phyloP scores from a whole-genome alignment of 37 sponge, comb jelly and placozoan genomes.

The Spongia lamella region DNA sequence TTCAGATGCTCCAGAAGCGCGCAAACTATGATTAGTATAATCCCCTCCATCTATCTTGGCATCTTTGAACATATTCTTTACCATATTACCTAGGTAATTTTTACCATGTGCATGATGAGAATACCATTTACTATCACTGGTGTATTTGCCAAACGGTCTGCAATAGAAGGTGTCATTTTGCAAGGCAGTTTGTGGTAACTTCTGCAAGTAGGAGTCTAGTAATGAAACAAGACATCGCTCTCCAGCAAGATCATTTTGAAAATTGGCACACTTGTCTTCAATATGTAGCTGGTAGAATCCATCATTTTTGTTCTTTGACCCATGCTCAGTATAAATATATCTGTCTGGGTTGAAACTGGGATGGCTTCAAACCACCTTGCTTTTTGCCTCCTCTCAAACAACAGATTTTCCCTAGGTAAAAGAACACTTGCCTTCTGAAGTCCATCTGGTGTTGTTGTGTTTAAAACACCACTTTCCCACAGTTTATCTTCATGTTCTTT shows the following conservation, averaged over 20 bases:
- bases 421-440: neutral
- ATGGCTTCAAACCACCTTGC: constrained; percentile 2
- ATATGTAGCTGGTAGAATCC: constrained; percentile 4
- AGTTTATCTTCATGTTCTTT: neutral
- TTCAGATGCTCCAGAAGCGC: constrained; percentile 1
- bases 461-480: constrained; percentile 3
- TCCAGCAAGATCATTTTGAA: neutral
- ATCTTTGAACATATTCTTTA: constrained; percentile 5
- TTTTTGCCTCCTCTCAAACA: constrained; percentile 3
- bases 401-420: constrained; percentile 1
- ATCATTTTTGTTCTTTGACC: constrained; percentile 23
- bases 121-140: too few relatives aligned
- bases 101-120: neutral
- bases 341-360: constrained; percentile 8
- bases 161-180: neutral
- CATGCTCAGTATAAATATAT: constrained; percentile 21
- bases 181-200: neutral
- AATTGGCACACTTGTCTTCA: constrained; percentile 10
- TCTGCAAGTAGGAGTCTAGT: neutral
- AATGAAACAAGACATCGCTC: constrained; percentile 1
- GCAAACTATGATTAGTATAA: constrained; percentile 15
- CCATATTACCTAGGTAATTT: too few relatives aligned
- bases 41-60: neutral
- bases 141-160: neutral
- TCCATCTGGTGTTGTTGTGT: neutral